phyloP scores from a whole-genome alignment of 2,113 vertebrate genomes.

The Poeciliopsis turrubarensis region DNA sequence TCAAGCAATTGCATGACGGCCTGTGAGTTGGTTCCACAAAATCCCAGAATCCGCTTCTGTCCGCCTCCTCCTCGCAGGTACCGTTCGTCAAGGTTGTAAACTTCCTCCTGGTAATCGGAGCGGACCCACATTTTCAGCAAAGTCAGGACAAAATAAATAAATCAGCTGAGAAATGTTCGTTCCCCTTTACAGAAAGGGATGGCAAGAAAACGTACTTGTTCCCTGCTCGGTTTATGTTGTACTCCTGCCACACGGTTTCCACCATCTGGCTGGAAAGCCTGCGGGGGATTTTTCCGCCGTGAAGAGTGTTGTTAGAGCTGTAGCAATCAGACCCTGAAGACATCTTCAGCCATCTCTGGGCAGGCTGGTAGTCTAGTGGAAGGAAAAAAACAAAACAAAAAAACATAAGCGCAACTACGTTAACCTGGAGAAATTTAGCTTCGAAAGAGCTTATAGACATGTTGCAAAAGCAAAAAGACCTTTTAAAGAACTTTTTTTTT shows the following conservation, averaged over 20 bases:
- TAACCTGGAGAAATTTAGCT: background rate
- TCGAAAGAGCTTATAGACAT: background rate
- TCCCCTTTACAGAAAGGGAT: conserved; percentile 3
- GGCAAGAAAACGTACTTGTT: conserved; percentile 86
- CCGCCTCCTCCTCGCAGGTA: conserved; percentile 87
- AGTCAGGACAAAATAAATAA: background rate
- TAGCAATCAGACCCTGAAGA: conserved; percentile 90
- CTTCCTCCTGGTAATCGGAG: conserved; percentile 84
- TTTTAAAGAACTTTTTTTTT: too few species aligned
- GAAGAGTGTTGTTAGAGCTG: conserved; percentile 90
- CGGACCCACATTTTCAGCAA: background rate
- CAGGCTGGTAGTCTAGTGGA: conserved; percentile 87
- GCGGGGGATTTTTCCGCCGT: conserved; percentile 94
- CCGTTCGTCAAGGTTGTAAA: conserved; percentile 90
- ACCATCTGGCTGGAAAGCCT: conserved; percentile 94
- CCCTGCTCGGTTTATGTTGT: conserved; percentile 93
- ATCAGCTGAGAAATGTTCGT: background rate
- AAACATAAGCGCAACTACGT: background rate
- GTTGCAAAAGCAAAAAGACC: too few species aligned
- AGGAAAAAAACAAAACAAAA: background rate
- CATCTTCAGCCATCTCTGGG: conserved; percentile 93
- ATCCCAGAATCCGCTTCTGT: conserved; percentile 91
- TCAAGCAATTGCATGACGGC: conserved; percentile 91
- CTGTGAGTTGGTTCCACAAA: conserved; percentile 93
- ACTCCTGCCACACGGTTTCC: conserved; percentile 98